Evolutionary conservation across 2,888 invertebrate species (phyloP), one percentile per base, ranked within the genome.

Genomic region (Lepidonotus clava): DNA sequence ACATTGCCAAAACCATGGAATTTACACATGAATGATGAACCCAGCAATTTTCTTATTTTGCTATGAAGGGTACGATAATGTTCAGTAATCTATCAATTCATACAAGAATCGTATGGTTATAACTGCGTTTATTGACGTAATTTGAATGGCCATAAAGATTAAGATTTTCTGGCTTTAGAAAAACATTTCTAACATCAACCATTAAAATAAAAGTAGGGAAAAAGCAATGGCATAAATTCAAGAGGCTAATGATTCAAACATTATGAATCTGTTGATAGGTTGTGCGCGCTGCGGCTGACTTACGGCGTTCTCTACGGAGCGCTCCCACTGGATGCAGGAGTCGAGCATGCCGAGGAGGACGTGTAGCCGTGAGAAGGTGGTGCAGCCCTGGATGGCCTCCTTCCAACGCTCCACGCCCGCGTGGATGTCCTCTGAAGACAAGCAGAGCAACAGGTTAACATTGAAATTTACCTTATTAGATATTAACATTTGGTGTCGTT

Each of bases 251-350:
- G 6, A n/a, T n/a, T n/a, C n/a, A n/a, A n/a, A n/a, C n/a, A n/a
- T n/a, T n/a, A n/a, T n/a, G 66, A 21, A 66, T 21, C 24, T 24
- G 18, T 66, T 8, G 66, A 24, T 24, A 51, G 11, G 51, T 14
- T n/a, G n/a, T n/a, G n/a, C n/a, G n/a, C n/a, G n/a, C n/a, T n/a
- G n/a, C 36, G 34, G 21, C n/a, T 34, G 32, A 91, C 94, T 91
- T 89, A 94, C 94, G 84, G 94, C 94, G 90, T 94, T 93, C 77
- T 94, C 94, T 51, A 94, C 92, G 0, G 94, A 94, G 84, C 94
- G 94, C 88, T 94, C 94, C 94, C 94, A 94, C 88, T 92, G 93
- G 87, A 94, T 92, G 87, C 94, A 93, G 1, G 93, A 91, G 83
- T 94, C 94, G 34, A 94, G 90, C 86, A 94, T 92, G 18, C 93